Evolutionary conservation across 2,113 vertebrate species (phyloP), one percentile per base, ranked within the genome.

Genomic region (Halichoeres trimaculatus): DNA sequence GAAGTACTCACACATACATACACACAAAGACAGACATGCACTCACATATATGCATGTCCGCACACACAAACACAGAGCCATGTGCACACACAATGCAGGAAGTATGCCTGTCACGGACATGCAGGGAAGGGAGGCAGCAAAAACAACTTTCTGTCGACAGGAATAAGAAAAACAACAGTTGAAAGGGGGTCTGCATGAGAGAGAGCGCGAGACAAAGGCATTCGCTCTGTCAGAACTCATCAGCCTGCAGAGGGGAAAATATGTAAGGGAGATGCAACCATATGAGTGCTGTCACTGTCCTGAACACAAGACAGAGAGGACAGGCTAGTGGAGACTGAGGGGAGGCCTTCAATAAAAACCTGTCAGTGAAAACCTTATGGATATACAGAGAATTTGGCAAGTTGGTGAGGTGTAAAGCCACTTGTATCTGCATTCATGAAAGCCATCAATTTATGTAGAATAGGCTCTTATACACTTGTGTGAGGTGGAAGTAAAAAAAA

Each of bases 91-190:
- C 74, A 76, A 62, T 73, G 61, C 80, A 91, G 91, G 90, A 93
- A 90, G 84, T 89, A 90, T 81, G 90, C 85, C 88, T 91, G 88
- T 90, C 85, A 83, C 76, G 78, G 89, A 92, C 90, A 89, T 9
- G 38, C 81, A 81, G 84, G 77, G 81, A 89, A 85, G 65, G 74
- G 81, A 92, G 85, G 85, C 88, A 88, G 87, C 80, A 65, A 90
- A 92, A 92, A 92, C 89, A 90, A 86, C 82, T 87, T 91, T 90
- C 87, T 91, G 89, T 93, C 87, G 83, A 89, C 86, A 91, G 89
- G 85, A 90, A 87, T 90, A 90, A 91, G 85, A 89, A 91, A 91
- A 91, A 91, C 85, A 92, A 86, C 76, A 85, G 82, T 90, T 89
- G 89, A 91, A 90, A 91, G 85, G 45, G 58, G 76, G 83, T 78